Base-by-base conservation (phyloP, 2,113 vertebrate genomes). In the Propithecus coquereli region DNA sequence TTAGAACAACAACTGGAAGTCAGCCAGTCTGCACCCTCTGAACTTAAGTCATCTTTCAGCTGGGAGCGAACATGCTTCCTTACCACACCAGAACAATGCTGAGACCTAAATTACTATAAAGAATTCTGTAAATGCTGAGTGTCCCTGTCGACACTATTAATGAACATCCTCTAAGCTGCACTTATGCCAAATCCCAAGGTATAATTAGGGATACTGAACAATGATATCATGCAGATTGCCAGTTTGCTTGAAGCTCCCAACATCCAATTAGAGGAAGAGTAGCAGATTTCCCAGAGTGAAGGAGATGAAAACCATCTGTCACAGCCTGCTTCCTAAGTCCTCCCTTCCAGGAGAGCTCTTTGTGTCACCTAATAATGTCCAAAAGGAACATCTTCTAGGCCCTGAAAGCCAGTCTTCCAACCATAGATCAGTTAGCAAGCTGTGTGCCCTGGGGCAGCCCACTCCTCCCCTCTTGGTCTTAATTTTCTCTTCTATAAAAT, bases 261-360 rank as follows among this genome's bases (percentile, higher is more conserved):
- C 79, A 52, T 91, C 77, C 68, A 89, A 93, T 96, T 89, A 97
- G 54, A 90, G 34, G 68, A 30, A 77, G 5, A 59, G 85, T 0
- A 91, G 81, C 85, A 80, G 89, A 90, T 83, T 94, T 80, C 91
- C 93, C 83, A 25, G 87, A 52, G 37, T 79, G 23, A 50, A 23
- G 8, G 68, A 94, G 89, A 76, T 87, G 94, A 93, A 96, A 97
- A 86, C 94, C 96, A 90, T 91, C 94, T 95, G 96, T 93, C 93
- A 63, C 57, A 47, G 54, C 70, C 91, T 66, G 65, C 57, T 63
- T 71, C 93, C 89, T 30, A 66, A 68, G 43, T 37, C 90, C 61
- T 88, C 66, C 91, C 95, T 87, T 90, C 89, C 90, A 89, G 74
- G 43, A 77, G 80, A 65, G 50, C 90, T 73, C 90, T 71, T 37